Evolutionary conservation across 23 tunicate genomes (phyloP), one percentile per base, ranked within the genome.

Genomic region (Styela plicata): DNA sequence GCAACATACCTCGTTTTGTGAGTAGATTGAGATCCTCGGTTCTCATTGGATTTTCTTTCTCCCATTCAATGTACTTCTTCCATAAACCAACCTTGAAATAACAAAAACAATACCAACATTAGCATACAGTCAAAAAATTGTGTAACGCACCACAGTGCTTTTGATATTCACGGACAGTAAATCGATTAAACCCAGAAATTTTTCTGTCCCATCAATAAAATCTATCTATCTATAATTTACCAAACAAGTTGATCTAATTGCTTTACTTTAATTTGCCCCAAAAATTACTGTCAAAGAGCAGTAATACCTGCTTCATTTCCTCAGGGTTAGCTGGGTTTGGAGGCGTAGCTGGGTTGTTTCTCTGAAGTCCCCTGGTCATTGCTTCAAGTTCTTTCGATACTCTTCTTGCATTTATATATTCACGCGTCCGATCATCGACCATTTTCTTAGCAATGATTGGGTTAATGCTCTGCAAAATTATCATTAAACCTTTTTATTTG

Each of bases 51-150:
- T 94, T 94, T 24, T 74, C 52, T 79, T 86, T 94, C 73, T 94
- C 98, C 98, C 98, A 94, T 29, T 89, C 91, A 63, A 94, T 94
- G 53, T 86, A 89, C 52, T 89, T 87, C 57, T 89, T 89, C 98
- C 98, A 94, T 82, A 89, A 82, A 31, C 78, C 80, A 25, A 94
- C 95, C 98, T 93, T 22, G 83, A 70, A 66, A 36, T n/a, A 5
- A 5, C 71, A 28, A 3, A 3, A 28, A 5, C 16, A 66, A 44
- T 44, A n/a, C n/a, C n/a, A n/a, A n/a, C n/a, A n/a, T n/a, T n/a
- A n/a, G n/a, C n/a, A n/a, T n/a, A n/a, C n/a, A n/a, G n/a, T n/a
- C n/a, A n/a, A n/a, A n/a, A n/a, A n/a, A n/a, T n/a, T n/a, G n/a
- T n/a, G n/a, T n/a, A n/a, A n/a, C n/a, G n/a, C n/a, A n/a, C n/a